Evolutionary conservation across 2,113 vertebrate genomes (phyloP).

Genomic region (Stegostoma tigrinum): DNA sequence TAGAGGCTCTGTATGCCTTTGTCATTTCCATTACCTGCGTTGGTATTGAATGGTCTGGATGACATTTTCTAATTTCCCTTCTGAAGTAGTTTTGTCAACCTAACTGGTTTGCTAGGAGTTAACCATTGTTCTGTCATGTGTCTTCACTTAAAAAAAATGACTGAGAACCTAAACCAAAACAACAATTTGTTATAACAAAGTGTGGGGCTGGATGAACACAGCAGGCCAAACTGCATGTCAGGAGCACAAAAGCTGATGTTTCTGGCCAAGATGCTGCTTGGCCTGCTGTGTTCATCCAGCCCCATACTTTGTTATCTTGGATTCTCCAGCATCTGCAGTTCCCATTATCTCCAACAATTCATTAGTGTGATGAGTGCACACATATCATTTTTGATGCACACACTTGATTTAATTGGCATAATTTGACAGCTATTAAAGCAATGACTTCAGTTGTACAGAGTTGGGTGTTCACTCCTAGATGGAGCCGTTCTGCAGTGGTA

Average conservation of each 20-base stretch:
- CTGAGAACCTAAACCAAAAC: background rate
- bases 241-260: no score
- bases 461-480: background rate
- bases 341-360: no score
- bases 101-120: background rate
- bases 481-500: background rate
- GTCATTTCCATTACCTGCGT: background rate
- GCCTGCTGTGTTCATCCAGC: no score
- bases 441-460: background rate
- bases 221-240: no score
- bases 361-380: background rate
- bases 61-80: background rate
- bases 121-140: background rate
- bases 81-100: background rate
- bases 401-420: background rate
- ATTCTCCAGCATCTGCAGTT: no score
- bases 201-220: no score
- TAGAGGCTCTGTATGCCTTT: background rate
- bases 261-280: no score
- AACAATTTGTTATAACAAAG: no score
- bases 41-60: background rate
- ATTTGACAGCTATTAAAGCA: background rate
- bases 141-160: background rate
- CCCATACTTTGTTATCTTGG: no score
- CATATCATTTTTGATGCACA: background rate